These are phyloP conservation scores for Salvator merianae DNA, from an alignment of 2,113 vertebrate species.

Conservation along the genomic window DNA sequence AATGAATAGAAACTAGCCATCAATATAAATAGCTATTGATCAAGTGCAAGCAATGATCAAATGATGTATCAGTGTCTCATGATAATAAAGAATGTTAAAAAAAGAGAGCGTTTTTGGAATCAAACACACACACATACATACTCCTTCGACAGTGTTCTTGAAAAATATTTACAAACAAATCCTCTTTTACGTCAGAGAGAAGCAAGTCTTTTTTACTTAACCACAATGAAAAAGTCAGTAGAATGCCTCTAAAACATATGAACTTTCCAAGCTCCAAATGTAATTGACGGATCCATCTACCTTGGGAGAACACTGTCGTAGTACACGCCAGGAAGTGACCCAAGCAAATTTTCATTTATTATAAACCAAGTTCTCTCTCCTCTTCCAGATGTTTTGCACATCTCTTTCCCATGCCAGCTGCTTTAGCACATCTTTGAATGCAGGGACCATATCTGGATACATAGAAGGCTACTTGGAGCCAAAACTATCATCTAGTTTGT, in stretches of 20 bases:
- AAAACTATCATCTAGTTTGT: slow-evolving; percentile 63
- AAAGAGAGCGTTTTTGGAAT: too few relatives aligned
- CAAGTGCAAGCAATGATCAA: slow-evolving; percentile 32
- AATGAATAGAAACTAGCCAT: slow-evolving; percentile 46
- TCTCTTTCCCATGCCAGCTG: slow-evolving; percentile 58
- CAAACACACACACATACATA: too few relatives aligned
- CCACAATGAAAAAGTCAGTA: background rate
- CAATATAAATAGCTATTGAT: slow-evolving; percentile 45
- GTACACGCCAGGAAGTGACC: background rate
- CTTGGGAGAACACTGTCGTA: background rate
- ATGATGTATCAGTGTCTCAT: background rate
- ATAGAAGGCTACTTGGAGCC: slow-evolving; percentile 16
- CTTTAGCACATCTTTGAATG: slow-evolving; percentile 45
- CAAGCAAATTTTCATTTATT: background rate
- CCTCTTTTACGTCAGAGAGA: background rate
- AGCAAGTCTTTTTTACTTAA: background rate
- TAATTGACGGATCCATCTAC: background rate
- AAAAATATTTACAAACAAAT: background rate
- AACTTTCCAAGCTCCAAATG: background rate
- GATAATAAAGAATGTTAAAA: background rate
- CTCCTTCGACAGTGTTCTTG: too few relatives aligned
- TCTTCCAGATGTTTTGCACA: slow-evolving; percentile 56
- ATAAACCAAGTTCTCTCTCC: background rate
- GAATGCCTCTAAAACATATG: background rate
- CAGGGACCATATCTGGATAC: slow-evolving; percentile 42